Conservation (phyloP, 2,113 vertebrate genomes). For the Microtus montanus region DNA sequence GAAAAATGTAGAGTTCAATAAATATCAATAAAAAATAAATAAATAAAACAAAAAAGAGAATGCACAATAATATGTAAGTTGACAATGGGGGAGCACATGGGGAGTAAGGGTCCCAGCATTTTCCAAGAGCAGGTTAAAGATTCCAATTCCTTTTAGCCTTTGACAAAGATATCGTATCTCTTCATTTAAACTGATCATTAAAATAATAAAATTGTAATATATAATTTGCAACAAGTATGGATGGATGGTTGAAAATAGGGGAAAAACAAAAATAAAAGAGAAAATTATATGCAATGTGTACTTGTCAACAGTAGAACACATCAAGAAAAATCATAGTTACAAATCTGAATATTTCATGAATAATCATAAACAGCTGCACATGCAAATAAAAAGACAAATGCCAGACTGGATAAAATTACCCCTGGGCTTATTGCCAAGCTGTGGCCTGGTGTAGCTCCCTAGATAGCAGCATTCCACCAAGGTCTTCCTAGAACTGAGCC, state of each 20-base stretch:
- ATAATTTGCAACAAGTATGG: not conserved
- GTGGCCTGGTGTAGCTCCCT: not conserved
- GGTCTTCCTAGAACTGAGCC: not conserved
- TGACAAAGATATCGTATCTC: not conserved
- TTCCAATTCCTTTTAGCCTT: not conserved
- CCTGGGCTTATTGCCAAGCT: not conserved
- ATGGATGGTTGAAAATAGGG: not conserved
- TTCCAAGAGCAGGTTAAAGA: not conserved
- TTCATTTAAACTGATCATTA: not conserved
- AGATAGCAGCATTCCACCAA: not conserved
- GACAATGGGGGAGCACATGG: not conserved
- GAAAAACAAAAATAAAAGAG: not conserved
- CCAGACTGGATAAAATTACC: not conserved
- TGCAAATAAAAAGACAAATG: conserved; percentile 14
- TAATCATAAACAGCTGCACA: not conserved
- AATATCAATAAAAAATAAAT: no score
- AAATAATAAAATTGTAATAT: not conserved
- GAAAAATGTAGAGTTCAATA: no score
- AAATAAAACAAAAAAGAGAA: not conserved
- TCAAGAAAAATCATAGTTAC: not conserved
- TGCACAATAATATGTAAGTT: not conserved
- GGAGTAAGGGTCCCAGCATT: not conserved
- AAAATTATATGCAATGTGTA: not conserved
- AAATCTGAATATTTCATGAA: not conserved
- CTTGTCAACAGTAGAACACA: not conserved